Base-by-base conservation (phyloP, 2,888 invertebrate genomes). In the Diplolepis rosae region DNA sequence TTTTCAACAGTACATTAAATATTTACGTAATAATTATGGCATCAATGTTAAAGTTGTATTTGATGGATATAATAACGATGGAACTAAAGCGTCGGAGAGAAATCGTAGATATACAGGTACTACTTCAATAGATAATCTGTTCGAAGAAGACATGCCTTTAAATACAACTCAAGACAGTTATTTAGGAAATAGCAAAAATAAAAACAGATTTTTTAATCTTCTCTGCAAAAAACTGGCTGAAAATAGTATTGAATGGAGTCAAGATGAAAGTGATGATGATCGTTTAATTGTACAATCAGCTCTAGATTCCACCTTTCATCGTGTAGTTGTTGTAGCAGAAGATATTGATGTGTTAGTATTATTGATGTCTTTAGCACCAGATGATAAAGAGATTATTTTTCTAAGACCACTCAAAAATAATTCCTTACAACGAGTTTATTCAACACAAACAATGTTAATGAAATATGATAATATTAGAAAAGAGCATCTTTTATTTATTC, bases 1-100 rank as follows among this genome's bases (percentile, higher is more conserved):
- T 32, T 72, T 27, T 51, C 51, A 73, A 15, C 2, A 68, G 1
- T 77, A 77, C 52, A 7, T 39, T 1, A 4, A 1, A 7, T 39
- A 39, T 0, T n/a, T 39, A n/a, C n/a, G 5, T 2, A 39, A 39
- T 39, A 39, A 39, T 39, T 39, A 39, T 4, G n/a, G n/a, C 2
- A 2, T 4, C 7, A 39, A 39, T n/a, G n/a, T 39, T 39, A 5
- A n/a, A 4, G 39, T 39, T 0, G 39, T 39, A n/a, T 3, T 39
- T 4, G 39, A 39, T n/a, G 3, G 39, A 2, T 39, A n/a, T 39
- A 2, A n/a, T 5, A 39, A 39, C 4, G n/a, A 3, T 2, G 4
- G 4, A 3, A 39, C 5, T 1, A 39, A 39, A 39, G 13, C 2
- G 13, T 1, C n/a, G 0, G 39, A n/a, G 4, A 13, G 39, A 39